phyloP scores from a whole-genome alignment of 2,113 vertebrate species.

The Elephantulus edwardii region DNA sequence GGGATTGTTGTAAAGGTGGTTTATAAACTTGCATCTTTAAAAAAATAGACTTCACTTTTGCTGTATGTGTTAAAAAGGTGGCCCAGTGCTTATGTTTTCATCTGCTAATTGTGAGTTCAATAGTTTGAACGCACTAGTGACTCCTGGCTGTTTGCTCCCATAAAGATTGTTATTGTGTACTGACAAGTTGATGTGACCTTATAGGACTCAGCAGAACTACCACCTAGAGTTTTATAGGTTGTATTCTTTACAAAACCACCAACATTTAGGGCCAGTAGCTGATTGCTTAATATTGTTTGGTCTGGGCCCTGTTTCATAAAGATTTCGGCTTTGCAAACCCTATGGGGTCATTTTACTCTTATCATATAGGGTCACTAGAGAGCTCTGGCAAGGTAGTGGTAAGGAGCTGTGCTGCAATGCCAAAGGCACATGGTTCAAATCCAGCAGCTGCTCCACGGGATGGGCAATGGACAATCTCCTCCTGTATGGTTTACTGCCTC shows the following conservation, averaged over 20 bases:
- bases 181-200: neutral
- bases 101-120: neutral
- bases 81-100: neutral
- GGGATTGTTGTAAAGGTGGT: neutral
- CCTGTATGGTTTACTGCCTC: too few relatives aligned
- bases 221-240: neutral
- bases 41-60: neutral
- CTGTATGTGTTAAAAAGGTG: neutral
- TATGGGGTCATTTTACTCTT: neutral
- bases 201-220: neutral
- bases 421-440: too few relatives aligned
- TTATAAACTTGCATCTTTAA: constrained; percentile 31
- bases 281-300: neutral
- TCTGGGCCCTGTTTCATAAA: neutral
- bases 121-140: neutral
- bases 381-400: too few relatives aligned
- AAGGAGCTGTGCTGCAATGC: too few relatives aligned
- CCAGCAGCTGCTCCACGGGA: too few relatives aligned
- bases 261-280: neutral
- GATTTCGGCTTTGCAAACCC: neutral
- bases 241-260: neutral
- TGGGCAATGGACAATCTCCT: too few relatives aligned
- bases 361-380: neutral
- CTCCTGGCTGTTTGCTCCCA: neutral
- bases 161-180: neutral